Conservation (phyloP, 1,140 invertebrate genomes). For the Drosophila tropicalis region DNA sequence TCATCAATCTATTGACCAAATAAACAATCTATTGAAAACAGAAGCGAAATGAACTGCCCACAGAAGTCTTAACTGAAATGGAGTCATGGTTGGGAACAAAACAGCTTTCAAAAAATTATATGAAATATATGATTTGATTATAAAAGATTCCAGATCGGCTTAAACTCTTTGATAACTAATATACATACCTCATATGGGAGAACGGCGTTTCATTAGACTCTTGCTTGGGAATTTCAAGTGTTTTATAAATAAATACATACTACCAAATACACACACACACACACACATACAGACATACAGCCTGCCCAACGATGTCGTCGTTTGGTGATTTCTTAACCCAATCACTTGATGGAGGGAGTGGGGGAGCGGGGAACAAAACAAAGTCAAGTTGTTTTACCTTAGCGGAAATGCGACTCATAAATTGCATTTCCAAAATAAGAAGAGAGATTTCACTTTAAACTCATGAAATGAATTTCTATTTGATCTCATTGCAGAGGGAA, state of each 20-base stretch:
- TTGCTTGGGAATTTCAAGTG: slow-evolving; percentile 68
- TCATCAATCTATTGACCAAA: neutral
- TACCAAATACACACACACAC: neutral
- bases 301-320: slow-evolving; percentile 27
- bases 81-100: too few relatives aligned
- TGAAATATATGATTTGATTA: too few relatives aligned
- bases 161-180: neutral
- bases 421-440: slow-evolving; percentile 45
- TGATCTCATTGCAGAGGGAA: slow-evolving; percentile 68
- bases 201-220: slow-evolving; percentile 68
- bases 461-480: slow-evolving; percentile 17
- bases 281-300: too few relatives aligned
- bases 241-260: slow-evolving; percentile 74
- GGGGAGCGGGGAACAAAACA: neutral
- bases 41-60: neutral
- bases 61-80: neutral
- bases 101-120: too few relatives aligned
- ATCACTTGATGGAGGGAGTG: neutral
- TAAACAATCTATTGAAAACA: neutral
- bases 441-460: slow-evolving; percentile 35
- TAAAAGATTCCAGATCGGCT: neutral
- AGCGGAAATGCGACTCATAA: slow-evolving; percentile 73
- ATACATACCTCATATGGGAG: slow-evolving; percentile 24
- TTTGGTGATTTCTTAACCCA: too few relatives aligned
- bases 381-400: neutral